These are phyloP conservation scores for Vireo griseus DNA, from an alignment of 2,797 vertebrate species.

Conservation along the genomic window DNA sequence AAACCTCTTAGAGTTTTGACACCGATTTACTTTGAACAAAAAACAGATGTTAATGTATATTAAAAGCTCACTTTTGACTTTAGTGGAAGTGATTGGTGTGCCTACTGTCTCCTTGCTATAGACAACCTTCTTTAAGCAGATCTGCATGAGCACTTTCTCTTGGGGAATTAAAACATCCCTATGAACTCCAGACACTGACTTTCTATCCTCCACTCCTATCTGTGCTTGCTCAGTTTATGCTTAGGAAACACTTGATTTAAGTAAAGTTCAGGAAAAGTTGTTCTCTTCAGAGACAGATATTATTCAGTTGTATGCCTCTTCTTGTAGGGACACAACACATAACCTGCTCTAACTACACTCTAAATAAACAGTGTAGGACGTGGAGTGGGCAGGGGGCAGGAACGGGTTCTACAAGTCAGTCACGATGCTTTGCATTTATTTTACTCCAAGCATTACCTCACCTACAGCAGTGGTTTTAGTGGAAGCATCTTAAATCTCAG, in stretches of 20 bases:
- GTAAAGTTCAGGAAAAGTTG: not conserved
- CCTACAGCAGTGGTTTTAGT: not conserved
- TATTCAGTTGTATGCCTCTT: not conserved
- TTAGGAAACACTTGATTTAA: not conserved
- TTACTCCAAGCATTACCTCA: not conserved
- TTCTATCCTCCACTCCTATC: not conserved
- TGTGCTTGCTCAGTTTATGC: not conserved
- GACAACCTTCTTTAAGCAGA: not conserved
- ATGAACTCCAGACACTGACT: not conserved
- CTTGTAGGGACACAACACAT: not conserved
- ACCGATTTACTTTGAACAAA: not conserved
- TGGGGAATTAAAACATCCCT: not conserved
- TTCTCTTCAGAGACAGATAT: not conserved
- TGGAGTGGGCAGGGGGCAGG: not conserved
- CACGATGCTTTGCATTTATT: not conserved
- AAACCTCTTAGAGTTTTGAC: not conserved
- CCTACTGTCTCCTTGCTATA: not conserved
- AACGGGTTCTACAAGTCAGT: not conserved
- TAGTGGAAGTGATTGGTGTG: not conserved
- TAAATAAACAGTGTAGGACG: not conserved
- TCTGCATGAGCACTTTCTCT: accelerated
- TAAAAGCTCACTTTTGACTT: not conserved
- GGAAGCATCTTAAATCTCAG: not conserved
- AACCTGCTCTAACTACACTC: not conserved
- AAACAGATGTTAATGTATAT: not conserved